A percentile compares a stretch with the other conserved stretches of the same genome.
These are phyloP conservation scores for Protonemura montana DNA, from an alignment of 2,888 invertebrate genomes.

Conservation along the genomic window DNA sequence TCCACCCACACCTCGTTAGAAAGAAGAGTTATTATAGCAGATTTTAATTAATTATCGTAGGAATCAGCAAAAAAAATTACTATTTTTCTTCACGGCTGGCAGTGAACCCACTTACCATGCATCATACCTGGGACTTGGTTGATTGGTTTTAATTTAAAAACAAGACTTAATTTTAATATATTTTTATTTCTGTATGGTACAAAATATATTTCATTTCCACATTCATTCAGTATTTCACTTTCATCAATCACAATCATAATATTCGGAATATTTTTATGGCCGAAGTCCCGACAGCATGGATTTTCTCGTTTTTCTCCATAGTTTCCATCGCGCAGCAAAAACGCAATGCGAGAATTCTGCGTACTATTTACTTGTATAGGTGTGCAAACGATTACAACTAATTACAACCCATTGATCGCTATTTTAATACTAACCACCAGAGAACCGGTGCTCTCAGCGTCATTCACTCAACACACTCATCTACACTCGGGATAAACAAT, in stretches of 20 bases:
- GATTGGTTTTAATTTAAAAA: background rate
- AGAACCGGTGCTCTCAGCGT: background rate
- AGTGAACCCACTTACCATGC: too few species aligned
- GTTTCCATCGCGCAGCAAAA: background rate
- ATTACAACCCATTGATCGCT: conserved; percentile 9
- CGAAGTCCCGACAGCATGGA: background rate
- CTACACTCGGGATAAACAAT: background rate
- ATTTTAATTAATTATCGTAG: background rate
- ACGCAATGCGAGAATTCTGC: background rate
- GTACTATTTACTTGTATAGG: background rate
- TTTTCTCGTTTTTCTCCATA: background rate
- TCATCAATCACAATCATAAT: conserved; percentile 13
- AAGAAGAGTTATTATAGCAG: background rate
- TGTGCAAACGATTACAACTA: conserved; percentile 10
- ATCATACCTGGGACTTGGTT: too few species aligned
- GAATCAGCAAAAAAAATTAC: too few species aligned
- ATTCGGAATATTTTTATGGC: background rate
- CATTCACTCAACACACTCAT: background rate
- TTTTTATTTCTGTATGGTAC: conserved; percentile 31
- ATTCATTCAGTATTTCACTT: conserved; percentile 8
- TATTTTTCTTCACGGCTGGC: too few species aligned
- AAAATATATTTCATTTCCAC: conserved; percentile 26
- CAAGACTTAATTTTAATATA: background rate
- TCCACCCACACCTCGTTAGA: background rate
- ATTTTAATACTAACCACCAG: background rate